phyloP scores from a whole-genome alignment of 2,113 vertebrate genomes.

The Falcunculus frontatus region DNA sequence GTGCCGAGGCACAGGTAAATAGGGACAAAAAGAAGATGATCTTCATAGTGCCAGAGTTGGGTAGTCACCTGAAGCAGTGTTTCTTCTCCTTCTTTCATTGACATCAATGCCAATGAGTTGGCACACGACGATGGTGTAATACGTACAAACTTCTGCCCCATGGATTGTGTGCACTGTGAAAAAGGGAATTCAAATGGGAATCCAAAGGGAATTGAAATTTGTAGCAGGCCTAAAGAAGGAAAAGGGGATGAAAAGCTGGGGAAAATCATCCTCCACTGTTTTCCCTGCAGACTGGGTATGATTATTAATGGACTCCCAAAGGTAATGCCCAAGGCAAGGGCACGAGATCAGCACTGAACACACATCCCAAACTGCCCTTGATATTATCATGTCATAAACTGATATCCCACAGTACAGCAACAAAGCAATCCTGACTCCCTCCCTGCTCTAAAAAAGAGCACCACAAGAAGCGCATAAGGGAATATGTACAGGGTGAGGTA shows the following conservation, averaged over 20 bases:
- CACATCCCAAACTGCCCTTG: neutral
- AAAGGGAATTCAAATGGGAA: neutral
- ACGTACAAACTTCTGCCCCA: neutral
- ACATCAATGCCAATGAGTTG: neutral
- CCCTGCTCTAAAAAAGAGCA: neutral
- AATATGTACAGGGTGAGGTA: neutral
- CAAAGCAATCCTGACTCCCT: neutral
- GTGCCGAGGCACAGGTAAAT: neutral
- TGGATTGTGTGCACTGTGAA: neutral
- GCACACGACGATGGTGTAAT: accelerated
- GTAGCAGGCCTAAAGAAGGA: neutral
- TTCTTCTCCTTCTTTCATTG: neutral
- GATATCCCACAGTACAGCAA: neutral
- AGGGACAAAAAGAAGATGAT: neutral
- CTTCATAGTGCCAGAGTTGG: too few species aligned
- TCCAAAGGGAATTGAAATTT: neutral
- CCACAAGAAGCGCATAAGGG: neutral
- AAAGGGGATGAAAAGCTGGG: neutral
- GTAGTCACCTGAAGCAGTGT: neutral
- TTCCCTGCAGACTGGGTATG: neutral
- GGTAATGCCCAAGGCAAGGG: neutral
- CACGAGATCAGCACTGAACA: neutral
- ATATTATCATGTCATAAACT: neutral
- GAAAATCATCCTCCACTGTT: neutral
- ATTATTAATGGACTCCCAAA: neutral